Percentiles rank a stretch among this genome's conserved stretches.
Conservation (phyloP, 2,113 vertebrate genomes). For the Porphyrio hochstetteri region DNA sequence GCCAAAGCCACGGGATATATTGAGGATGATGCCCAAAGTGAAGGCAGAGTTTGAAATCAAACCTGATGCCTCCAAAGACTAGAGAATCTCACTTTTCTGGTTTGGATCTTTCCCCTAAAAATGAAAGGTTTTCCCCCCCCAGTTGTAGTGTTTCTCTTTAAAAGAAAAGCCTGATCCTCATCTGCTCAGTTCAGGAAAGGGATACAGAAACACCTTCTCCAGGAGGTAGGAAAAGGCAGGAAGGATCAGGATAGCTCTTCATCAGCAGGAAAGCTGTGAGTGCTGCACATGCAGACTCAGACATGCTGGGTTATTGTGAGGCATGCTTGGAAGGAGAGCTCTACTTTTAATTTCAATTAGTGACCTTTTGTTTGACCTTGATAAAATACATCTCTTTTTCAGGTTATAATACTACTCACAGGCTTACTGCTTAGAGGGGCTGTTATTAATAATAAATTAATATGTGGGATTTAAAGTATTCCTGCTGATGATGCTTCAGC, state of each 20-base stretch:
- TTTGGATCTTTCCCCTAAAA: background rate
- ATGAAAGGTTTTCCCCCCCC: background rate
- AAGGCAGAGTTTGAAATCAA: background rate
- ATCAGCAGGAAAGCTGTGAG: background rate
- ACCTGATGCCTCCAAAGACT: background rate
- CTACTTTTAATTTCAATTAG: background rate
- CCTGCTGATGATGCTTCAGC: background rate
- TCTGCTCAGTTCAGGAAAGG: background rate
- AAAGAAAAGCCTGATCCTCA: background rate
- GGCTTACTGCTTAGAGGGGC: background rate
- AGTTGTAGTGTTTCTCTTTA: background rate
- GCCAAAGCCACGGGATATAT: background rate
- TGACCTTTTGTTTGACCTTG: background rate
- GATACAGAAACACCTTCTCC: background rate
- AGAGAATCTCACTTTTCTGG: background rate
- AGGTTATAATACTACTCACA: background rate
- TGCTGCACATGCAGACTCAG: background rate
- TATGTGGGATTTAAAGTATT: background rate
- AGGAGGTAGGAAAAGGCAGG: background rate
- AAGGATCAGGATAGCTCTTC: background rate
- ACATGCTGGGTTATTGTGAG: background rate
- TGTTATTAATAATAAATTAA: background rate
- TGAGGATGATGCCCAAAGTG: background rate
- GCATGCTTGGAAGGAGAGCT: background rate
- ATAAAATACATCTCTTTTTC: background rate